phyloP scores from a whole-genome alignment of 2,797 vertebrate species.

The Diceros bicornis region DNA sequence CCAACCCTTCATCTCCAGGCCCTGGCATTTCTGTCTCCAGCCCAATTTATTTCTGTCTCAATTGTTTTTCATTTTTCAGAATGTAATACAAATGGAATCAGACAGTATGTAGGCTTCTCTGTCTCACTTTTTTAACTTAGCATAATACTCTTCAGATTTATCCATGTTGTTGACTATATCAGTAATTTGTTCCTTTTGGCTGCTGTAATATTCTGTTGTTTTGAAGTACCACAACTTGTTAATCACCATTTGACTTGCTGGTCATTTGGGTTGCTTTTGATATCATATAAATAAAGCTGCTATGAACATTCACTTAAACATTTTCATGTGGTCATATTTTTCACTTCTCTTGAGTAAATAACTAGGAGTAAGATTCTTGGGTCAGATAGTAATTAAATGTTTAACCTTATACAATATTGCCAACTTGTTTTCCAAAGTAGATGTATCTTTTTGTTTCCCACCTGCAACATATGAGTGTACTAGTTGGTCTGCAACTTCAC shows the following conservation, averaged over 20 bases:
- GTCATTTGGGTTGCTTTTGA: background rate
- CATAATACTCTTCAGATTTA: background rate
- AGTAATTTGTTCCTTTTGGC: background rate
- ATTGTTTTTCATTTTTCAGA: background rate
- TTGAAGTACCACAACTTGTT: background rate
- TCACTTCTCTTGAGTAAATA: background rate
- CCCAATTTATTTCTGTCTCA: background rate
- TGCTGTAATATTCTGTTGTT: background rate
- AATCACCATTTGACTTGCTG: background rate
- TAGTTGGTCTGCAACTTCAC: background rate
- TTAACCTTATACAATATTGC: background rate
- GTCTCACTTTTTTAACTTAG: background rate
- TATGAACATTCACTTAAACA: background rate
- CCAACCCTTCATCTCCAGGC: fast-evolving
- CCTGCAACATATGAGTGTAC: background rate
- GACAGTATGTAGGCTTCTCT: background rate
- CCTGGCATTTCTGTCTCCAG: background rate
- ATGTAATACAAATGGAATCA: background rate
- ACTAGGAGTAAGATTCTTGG: background rate
- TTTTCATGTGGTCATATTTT: background rate
- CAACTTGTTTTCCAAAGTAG: background rate
- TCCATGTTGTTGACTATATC: background rate
- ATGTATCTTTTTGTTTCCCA: background rate
- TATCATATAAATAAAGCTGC: background rate
- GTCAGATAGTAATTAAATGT: background rate